phyloP scores from a whole-genome alignment of 2,113 vertebrate species.

The Passer montanus region DNA sequence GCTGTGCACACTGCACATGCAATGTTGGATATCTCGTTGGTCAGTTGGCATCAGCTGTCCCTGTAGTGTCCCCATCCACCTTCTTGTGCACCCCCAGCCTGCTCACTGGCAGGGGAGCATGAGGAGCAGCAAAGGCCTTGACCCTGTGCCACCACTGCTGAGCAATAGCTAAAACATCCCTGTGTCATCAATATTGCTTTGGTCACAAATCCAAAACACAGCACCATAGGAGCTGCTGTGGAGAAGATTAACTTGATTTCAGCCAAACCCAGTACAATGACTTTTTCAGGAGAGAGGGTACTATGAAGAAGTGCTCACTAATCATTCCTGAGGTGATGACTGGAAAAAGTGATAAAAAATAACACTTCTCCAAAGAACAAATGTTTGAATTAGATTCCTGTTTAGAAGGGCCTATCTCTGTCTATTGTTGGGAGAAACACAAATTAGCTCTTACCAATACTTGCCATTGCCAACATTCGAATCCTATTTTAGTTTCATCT shows the following conservation, averaged over 20 bases:
- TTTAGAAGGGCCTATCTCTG: background rate
- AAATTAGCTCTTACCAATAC: background rate
- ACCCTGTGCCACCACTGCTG: background rate
- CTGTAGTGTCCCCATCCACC: background rate
- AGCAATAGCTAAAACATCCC: background rate
- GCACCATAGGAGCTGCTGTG: background rate
- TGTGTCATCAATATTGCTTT: background rate
- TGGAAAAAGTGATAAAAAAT: background rate
- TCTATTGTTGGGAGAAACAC: background rate
- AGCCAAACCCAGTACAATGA: background rate
- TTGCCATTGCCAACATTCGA: background rate
- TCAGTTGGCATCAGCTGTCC: accelerated
- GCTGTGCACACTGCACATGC: background rate
- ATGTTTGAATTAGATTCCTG: background rate
- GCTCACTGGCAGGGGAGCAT: accelerated
- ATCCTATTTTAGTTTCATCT: background rate
- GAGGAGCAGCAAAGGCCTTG: background rate
- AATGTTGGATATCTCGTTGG: background rate
- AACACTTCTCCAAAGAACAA: background rate
- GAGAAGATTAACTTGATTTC: background rate
- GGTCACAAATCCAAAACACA: background rate
- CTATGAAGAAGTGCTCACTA: background rate
- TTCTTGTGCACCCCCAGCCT: background rate
- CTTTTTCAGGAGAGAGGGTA: background rate
- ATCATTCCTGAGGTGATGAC: background rate